Evolutionary conservation across 2,113 vertebrate genomes (phyloP), one percentile per base, ranked within the genome.

Genomic region (Brachyhypopomus gauderio): DNA sequence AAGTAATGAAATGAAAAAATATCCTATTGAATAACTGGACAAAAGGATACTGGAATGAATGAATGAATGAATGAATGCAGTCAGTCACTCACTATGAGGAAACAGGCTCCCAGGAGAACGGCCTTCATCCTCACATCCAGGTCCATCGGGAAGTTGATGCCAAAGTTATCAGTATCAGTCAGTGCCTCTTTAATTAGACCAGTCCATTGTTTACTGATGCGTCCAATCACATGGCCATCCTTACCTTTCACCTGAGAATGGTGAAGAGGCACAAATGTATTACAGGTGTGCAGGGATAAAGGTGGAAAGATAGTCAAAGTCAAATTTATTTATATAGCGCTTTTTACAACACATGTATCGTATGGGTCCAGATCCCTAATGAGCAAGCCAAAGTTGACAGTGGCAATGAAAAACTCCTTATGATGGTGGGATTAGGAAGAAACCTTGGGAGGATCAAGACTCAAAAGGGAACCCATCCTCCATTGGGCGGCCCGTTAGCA

Each of bases 181-280:
- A 94, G 86, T 22, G 78, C 30, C 56, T 94, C 93, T 67, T 78
- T 89, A 3, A 92, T 72, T 19, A 92, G 52, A 0, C 94, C 94
- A 0, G 89, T 88, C 94, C 94, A 94, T 82, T 93, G 92, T 76
- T 94, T 94, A 79, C 90, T 92, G 85, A 94, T 93, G 3, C 87
- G 87, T 1, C 93, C 93, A 17, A 94, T 87, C 0, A 85, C 85
- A 0, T 89, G 79, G 0, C 86, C 88, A 2, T 93, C 90, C 0
- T 78, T 86, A 0, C 90, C 90, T 60, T 89, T 92, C 82, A 94
- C 86, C 93, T 94, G 82, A 8, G 62, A 70, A 5, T 52, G 12
- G 45, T 52, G n/a, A 9, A 30, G 16, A 16, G 27, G 22, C 25
- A 63, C 8, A 63, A n/a, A 25, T 25, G 22, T 25, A 25, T 25